Percentiles rank a stretch among this genome's conserved stretches.
Evolutionary conservation across 1,140 invertebrate species (phyloP).

Genomic region (Neomicropteryx cornuta): DNA sequence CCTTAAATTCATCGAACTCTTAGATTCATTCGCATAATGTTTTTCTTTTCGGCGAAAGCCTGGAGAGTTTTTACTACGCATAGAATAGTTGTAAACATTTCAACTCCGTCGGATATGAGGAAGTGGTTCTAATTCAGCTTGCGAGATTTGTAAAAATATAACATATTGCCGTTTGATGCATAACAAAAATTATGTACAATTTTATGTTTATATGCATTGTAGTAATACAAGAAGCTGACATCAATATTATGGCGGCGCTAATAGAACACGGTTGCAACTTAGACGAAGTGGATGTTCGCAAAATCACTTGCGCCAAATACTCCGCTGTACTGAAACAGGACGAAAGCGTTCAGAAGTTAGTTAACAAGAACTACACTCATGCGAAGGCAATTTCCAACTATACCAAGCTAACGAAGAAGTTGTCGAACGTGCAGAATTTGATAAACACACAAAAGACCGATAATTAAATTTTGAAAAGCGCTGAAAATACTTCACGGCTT

Average conservation of each 20-base stretch:
- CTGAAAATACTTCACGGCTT: not conserved
- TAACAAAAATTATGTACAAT: not conserved
- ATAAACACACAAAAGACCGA: constrained; percentile 11
- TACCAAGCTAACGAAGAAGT: constrained; percentile 29
- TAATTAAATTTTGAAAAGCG: not conserved
- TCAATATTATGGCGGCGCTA: constrained; percentile 22
- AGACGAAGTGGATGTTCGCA: constrained; percentile 18
- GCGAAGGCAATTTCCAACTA: constrained; percentile 29
- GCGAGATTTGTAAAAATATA: not conserved
- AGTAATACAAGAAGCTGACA: constrained; percentile 27
- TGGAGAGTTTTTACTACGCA: no score
- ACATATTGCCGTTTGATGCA: not conserved
- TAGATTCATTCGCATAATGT: no score
- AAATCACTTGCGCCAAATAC: constrained; percentile 20
- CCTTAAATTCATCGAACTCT: no score
- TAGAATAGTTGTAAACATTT: no score
- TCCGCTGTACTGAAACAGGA: constrained; percentile 21
- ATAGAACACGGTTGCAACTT: constrained; percentile 21
- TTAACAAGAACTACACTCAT: constrained; percentile 24
- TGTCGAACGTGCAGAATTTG: constrained; percentile 23
- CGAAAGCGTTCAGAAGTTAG: constrained; percentile 23
- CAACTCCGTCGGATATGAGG: not conserved
- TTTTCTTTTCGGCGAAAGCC: no score
- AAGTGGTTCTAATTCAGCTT: not conserved
- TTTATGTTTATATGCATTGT: not conserved